Conservation (phyloP, 2,113 vertebrate genomes). For the Puffinus mauretanicus region DNA sequence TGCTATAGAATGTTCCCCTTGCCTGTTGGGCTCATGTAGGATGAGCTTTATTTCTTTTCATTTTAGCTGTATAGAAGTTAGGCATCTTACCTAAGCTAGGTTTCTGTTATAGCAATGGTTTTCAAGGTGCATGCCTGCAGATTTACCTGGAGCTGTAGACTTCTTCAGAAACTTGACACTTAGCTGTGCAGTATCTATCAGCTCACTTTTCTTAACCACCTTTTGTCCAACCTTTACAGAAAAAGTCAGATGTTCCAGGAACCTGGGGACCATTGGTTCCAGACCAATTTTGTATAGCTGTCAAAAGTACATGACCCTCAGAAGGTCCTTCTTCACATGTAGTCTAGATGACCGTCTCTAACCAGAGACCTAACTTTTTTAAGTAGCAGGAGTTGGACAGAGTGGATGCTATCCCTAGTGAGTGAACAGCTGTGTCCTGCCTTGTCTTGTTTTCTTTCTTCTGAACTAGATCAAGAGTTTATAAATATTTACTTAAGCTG, state of each 20-base stretch:
- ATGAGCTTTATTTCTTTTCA: not conserved
- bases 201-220: not conserved
- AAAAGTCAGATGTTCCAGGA: not conserved
- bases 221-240: not conserved
- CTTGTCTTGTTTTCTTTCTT: not conserved
- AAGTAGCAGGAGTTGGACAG: not conserved
- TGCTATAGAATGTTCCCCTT: not conserved
- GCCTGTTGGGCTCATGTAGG: rapidly evolving
- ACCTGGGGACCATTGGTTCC: not conserved
- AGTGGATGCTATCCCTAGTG: not conserved
- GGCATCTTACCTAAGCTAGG: not conserved
- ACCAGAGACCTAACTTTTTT: not conserved
- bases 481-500: not conserved
- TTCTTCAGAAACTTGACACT: not conserved
- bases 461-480: not conserved
- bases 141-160: not conserved
- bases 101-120: not conserved
- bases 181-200: not conserved
- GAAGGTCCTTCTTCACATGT: not conserved
- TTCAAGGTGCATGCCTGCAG: not conserved
- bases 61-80: not conserved
- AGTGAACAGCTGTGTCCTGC: not conserved
- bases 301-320: not conserved
- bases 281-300: not conserved
- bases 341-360: not conserved